phyloP scores from a whole-genome alignment of 2,888 invertebrate species.

The Branchellion lobata region DNA sequence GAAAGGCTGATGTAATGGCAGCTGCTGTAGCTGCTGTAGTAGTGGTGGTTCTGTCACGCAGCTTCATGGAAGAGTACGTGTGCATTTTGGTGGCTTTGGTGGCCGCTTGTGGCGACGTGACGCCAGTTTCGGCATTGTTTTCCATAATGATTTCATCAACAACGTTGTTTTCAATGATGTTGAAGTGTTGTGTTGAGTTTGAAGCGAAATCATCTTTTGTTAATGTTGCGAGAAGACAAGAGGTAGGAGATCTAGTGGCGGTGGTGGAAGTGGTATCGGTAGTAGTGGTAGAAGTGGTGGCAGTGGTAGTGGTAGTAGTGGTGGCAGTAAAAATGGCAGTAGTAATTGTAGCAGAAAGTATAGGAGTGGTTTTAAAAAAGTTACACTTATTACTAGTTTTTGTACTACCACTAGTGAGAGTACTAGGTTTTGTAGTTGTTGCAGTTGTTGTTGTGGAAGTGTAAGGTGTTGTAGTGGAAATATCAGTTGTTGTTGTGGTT shows the following conservation, averaged over 20 bases:
- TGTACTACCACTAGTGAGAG: too few species aligned
- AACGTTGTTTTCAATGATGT: too few species aligned
- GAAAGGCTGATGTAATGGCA: neutral
- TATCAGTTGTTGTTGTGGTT: neutral
- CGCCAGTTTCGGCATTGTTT: neutral
- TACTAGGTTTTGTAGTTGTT: too few species aligned
- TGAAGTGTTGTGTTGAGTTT: too few species aligned
- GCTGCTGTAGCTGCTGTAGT: neutral
- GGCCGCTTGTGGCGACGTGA: neutral
- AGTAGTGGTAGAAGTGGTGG: neutral
- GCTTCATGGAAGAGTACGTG: constrained; percentile 40
- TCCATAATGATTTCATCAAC: too few species aligned
- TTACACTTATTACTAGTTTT: too few species aligned
- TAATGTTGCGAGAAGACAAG: neutral
- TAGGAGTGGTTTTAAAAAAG: too few species aligned
- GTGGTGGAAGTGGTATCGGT: neutral
- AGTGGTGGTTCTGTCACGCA: constrained; percentile 26
- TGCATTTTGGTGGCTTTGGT: neutral
- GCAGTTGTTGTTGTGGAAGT: too few species aligned
- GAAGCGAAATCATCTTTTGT: too few species aligned
- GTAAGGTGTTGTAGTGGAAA: neutral
- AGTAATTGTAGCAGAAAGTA: too few species aligned
- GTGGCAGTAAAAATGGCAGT: neutral
- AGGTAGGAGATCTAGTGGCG: neutral
- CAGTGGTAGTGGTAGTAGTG: constrained; percentile 3